phyloP scores from a whole-genome alignment of 2,888 invertebrate genomes.

The Harpalus rufipes region DNA sequence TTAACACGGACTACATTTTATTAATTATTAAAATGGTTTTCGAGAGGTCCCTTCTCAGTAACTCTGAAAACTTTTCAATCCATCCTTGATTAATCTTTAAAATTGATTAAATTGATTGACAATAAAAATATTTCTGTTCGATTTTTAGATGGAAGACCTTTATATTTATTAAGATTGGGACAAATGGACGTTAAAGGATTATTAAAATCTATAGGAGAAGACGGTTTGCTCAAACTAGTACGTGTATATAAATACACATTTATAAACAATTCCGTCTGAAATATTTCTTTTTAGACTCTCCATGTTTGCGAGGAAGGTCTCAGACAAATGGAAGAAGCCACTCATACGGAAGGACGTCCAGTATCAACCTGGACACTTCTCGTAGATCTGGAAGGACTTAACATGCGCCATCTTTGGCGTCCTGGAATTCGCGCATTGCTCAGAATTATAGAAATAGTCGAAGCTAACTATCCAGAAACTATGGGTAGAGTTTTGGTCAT shows the following conservation, averaged over 20 bases:
- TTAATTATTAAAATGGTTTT: too few relatives aligned
- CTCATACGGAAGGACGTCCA: conserved; percentile 87
- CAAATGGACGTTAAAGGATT: conserved; percentile 98
- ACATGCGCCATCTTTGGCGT: conserved; percentile 97
- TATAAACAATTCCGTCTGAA: neutral
- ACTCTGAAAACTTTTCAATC: too few relatives aligned
- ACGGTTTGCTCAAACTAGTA: conserved; percentile 92
- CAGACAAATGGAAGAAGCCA: conserved; percentile 91
- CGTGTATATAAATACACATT: conserved; percentile 71
- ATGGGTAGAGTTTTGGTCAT: conserved; percentile 95
- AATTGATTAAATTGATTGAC: too few relatives aligned
- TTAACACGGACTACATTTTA: too few relatives aligned
- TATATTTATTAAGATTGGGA: conserved; percentile 92
- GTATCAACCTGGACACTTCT: conserved; percentile 93
- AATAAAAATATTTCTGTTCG: neutral
- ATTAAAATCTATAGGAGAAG: conserved; percentile 93
- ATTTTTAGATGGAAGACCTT: conserved; percentile 88
- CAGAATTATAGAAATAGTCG: conserved; percentile 89
- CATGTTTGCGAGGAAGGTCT: conserved; percentile 96
- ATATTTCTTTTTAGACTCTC: conserved; percentile 78
- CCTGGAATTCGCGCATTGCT: conserved; percentile 90
- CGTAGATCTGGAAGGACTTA: conserved; percentile 95
- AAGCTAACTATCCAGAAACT: conserved; percentile 97
- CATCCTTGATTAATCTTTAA: too few relatives aligned
- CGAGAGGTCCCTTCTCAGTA: too few relatives aligned